These are phyloP conservation scores for Mesorhabditis spiculigera DNA, from an alignment of 2,888 invertebrate species.

Conservation along the genomic window DNA sequence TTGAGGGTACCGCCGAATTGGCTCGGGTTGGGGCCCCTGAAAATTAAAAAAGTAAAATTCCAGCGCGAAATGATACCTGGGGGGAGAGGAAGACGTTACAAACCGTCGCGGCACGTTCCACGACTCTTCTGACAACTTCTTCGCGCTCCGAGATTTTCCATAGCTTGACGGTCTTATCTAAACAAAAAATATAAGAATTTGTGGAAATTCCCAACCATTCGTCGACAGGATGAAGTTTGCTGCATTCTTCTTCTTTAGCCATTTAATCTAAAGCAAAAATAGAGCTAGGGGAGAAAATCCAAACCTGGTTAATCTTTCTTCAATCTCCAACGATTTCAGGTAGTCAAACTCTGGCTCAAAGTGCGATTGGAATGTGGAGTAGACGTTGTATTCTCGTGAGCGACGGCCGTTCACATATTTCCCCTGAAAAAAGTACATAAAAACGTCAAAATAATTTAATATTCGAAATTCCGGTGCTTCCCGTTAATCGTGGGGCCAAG, in stretches of 20 bases:
- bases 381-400: slow-evolving; percentile 97
- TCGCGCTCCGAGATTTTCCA: slow-evolving; percentile 96
- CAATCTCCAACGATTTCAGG: slow-evolving; percentile 97
- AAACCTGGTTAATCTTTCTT: slow-evolving; percentile 99
- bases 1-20: slow-evolving; percentile 68
- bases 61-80: not conserved
- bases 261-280: slow-evolving; percentile 60
- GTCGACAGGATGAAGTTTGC: slow-evolving; percentile 96
- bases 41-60: too few relatives aligned
- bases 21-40: not conserved
- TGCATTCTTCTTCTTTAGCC: slow-evolving; percentile 94
- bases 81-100: slow-evolving; percentile 14
- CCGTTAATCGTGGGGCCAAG: too few relatives aligned
- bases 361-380: slow-evolving; percentile 99
- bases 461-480: not conserved
- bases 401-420: slow-evolving; percentile 60
- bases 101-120: slow-evolving; percentile 77
- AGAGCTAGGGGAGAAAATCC: slow-evolving; percentile 59
- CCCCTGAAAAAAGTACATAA: slow-evolving; percentile 42
- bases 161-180: slow-evolving; percentile 94
- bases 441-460: not conserved
- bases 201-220: slow-evolving; percentile 68
- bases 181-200: slow-evolving; percentile 28
- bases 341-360: slow-evolving; percentile 99
- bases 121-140: slow-evolving; percentile 76